A percentile compares a stretch with the other conserved stretches of the same genome.
These are phyloP conservation scores for Manduca sexta DNA, from an alignment of 1,140 invertebrate species.

Conservation along the genomic window DNA sequence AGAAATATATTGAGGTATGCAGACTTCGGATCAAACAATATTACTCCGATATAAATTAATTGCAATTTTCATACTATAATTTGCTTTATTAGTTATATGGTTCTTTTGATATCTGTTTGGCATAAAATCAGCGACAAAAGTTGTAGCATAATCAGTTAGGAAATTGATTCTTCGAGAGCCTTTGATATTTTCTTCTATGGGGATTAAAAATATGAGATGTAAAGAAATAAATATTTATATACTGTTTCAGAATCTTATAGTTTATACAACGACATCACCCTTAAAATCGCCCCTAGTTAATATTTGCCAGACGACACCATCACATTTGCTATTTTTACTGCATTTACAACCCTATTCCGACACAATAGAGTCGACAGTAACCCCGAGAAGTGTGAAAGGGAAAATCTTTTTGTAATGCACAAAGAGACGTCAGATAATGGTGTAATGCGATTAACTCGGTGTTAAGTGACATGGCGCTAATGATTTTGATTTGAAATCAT, in stretches of 20 bases:
- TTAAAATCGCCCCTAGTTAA: slow-evolving; percentile 35
- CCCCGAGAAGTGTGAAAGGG: neutral
- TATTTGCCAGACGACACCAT: slow-evolving; percentile 41
- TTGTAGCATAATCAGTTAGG: too few relatives aligned
- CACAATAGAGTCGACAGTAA: slow-evolving; percentile 12
- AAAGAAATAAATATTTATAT: neutral
- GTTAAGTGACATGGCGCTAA: slow-evolving; percentile 59
- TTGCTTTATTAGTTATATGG: too few relatives aligned
- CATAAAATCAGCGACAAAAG: too few relatives aligned
- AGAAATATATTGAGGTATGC: too few relatives aligned
- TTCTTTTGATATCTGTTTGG: too few relatives aligned
- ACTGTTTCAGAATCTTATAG: neutral
- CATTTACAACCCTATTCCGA: slow-evolving; percentile 23
- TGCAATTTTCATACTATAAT: too few relatives aligned
- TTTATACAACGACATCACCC: neutral
- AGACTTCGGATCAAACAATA: too few relatives aligned
- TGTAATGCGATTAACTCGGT: slow-evolving; percentile 55
- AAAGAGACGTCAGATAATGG: slow-evolving; percentile 54
- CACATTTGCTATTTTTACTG: slow-evolving; percentile 12
- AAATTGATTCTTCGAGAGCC: too few relatives aligned
- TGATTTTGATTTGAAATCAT: slow-evolving; percentile 45
- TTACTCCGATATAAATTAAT: too few relatives aligned
- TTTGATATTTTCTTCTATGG: too few relatives aligned
- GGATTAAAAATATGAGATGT: too few relatives aligned
- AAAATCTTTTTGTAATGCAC: slow-evolving; percentile 34